Evolutionary conservation across 2,888 invertebrate species (phyloP), one percentile per base, ranked within the genome.

Genomic region (Alentia gelatinosa): DNA sequence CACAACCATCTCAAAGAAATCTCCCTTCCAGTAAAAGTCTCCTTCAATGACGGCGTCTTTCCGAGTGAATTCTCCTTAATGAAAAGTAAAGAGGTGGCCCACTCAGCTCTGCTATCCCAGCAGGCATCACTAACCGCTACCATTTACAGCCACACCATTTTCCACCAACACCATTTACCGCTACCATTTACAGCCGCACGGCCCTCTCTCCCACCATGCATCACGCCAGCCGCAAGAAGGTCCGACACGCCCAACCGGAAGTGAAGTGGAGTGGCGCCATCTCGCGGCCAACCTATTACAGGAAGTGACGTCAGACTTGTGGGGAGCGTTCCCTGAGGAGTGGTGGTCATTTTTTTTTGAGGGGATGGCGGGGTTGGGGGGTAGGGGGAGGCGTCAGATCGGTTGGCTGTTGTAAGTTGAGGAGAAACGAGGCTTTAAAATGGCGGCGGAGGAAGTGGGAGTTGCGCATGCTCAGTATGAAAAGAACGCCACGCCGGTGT

Each of bases 261-360:
- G 56, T 56, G 56, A 56, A 56, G 56, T 56, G 56, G n/a, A 56
- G 56, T 56, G 56, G 56, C 56, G 56, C 56, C 56, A 56, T 56
- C 56, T 56, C 19, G 3, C 23, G 56, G 56, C 56, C 56, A 56
- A n/a, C 3, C 56, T 56, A 56, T 56, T 56, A 56, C 56, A 19
- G 56, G 56, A 56, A 56, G 56, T 56, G 56, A 56, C 56, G 56
- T 56, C 56, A 56, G 56, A 56, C 56, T n/a, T n/a, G n/a, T n/a
- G 19, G 19, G 5, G 56, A 56, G 56, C 3, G 3, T 12, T 1
- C 9, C 56, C 56, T 56, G 9, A n/a, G 56, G 56, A 56, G 56
- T n/a, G 56, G 56, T n/a, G 26, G 74, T 30, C 12, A 30, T 74
- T 19, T 26, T 74, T 33, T 26, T 4, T 5, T 26, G 74, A 12